Conservation (phyloP, 2,888 invertebrate genomes). For the Schrankia costaestrigalis region DNA sequence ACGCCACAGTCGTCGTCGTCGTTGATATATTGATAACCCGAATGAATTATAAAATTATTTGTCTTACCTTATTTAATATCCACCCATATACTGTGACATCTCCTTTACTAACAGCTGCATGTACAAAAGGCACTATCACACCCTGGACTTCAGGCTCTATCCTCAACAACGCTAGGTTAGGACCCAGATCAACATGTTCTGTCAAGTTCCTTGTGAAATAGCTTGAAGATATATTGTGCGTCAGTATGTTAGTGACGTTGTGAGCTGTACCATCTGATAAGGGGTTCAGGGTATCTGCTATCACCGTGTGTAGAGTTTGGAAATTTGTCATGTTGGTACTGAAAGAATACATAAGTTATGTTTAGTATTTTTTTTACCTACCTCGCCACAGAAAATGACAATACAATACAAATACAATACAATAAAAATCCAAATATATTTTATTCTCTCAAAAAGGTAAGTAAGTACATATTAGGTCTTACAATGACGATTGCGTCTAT, state of each 20-base stretch:
- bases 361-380: too few relatives aligned
- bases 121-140: conserved; percentile 11
- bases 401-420: too few relatives aligned
- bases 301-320: conserved; percentile 39
- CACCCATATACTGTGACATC: conserved; percentile 42
- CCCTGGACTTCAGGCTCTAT: conserved; percentile 21
- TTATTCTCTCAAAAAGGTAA: too few relatives aligned
- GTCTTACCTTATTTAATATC: conserved; percentile 37
- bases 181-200: conserved; percentile 4
- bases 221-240: conserved; percentile 2
- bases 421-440: too few relatives aligned
- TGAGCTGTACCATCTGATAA: conserved; percentile 44
- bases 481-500: too few relatives aligned
- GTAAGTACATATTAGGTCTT: too few relatives aligned
- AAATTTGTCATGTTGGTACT: conserved; percentile 16
- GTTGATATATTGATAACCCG: too few relatives aligned
- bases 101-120: conserved; percentile 9
- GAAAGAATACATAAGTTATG: too few relatives aligned
- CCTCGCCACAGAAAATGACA: too few relatives aligned
- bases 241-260: conserved; percentile 22
- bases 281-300: conserved; percentile 42
- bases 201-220: neutral
- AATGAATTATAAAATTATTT: neutral
- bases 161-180: conserved; percentile 23
- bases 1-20: conserved; percentile 8